Percentiles rank a stretch among this genome's conserved stretches.
Evolutionary conservation across 2,113 vertebrate species (phyloP).

Genomic region (Geococcyx californianus): DNA sequence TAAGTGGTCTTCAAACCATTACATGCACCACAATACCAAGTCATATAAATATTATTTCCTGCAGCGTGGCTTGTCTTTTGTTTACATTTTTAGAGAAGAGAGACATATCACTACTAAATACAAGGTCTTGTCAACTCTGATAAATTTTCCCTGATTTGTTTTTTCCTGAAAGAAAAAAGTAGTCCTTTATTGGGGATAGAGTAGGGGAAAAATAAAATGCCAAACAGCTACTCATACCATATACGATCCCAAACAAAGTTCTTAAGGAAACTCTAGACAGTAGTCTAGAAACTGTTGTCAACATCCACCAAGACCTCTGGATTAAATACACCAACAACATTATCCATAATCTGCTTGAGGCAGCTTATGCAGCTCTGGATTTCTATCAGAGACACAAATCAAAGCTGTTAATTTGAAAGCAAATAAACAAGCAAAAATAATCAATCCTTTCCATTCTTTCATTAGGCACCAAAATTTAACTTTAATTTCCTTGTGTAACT

Average conservation of each 20-base stretch:
- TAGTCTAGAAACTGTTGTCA: not conserved
- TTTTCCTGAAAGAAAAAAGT: not conserved
- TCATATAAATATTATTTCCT: not conserved
- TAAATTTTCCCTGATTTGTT: not conserved
- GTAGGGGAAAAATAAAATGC: not conserved
- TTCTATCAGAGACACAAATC: not conserved
- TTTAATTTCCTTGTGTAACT: not conserved
- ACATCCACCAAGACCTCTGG: not conserved
- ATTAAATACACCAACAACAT: slow-evolving; percentile 39
- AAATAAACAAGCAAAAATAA: not conserved
- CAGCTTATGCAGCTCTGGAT: not conserved
- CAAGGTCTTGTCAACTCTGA: not conserved
- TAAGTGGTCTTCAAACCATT: not conserved
- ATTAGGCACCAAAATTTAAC: not conserved
- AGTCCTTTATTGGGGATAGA: too few relatives aligned
- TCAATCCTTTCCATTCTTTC: not conserved
- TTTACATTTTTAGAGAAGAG: not conserved
- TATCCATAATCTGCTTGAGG: slow-evolving; percentile 26
- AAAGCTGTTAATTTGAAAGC: not conserved
- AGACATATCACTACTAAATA: not conserved
- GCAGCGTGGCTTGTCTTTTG: not conserved
- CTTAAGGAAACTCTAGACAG: not conserved
- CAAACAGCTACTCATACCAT: not conserved
- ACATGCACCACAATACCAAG: not conserved
- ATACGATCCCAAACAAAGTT: not conserved